Evolutionary conservation across 2,113 vertebrate species (phyloP), one percentile per base, ranked within the genome.

Genomic region (Paracanthobrama guichenoti): DNA sequence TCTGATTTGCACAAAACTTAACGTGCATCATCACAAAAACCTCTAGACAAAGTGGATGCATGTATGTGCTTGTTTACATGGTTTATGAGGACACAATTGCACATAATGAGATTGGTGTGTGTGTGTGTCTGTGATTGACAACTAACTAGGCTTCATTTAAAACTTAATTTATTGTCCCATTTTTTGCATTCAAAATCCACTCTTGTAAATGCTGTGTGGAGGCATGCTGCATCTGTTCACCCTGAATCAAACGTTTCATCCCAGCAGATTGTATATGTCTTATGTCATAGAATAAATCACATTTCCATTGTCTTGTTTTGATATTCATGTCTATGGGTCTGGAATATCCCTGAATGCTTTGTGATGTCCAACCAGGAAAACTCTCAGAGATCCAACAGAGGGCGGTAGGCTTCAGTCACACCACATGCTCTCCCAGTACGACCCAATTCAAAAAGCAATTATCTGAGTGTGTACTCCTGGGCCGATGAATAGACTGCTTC

Each of bases 401-500:
- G 92, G 91, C 92, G 91, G 88, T 87, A 91, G 89, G 89, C 91
- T 90, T 83, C 91, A 91, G 83, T 79, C 79, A 89, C 86, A 88
- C 11, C 59, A 57, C 26, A 10, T 28, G 0, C 28, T 4, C 12
- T 24, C 89, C 89, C 91, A 89, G 89, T 90, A 92, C 92, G 90
- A 92, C 82, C 83, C 89, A 88, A 89, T 88, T 91, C 92, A 89
- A 95, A 94, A 94, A 94, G 92, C 95, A 95, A 96, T 94, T 93
- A 95, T 94, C 90, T 91, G 93, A 93, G 92, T 94, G 94, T 93
- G 91, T 88, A 93, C 89, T 91, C 93, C 90, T 93, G 92, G 92
- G 91, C 93, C 90, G 93, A 93, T 94, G 95, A 88, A 95, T 94
- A 93, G 87, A 86, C 91, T 94, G 92, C 94, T 79, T 79, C 95